These are phyloP conservation scores for Pterois miles DNA, from an alignment of 2,797 vertebrate species.

Conservation along the genomic window DNA sequence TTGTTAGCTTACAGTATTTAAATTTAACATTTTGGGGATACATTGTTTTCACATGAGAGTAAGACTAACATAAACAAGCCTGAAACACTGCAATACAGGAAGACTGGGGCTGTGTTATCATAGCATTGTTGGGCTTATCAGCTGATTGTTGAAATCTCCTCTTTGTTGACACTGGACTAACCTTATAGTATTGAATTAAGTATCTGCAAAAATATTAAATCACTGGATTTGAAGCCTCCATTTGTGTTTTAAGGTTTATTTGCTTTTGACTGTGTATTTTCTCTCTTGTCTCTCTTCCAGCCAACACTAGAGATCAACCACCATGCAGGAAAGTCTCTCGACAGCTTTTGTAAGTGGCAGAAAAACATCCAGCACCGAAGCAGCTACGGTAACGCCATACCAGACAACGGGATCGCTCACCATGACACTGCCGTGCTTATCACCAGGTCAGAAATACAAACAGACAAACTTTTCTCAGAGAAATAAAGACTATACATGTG, in stretches of 20 bases:
- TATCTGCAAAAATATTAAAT: not conserved
- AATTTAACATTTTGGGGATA: not conserved
- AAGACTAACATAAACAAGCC: conserved; percentile 28
- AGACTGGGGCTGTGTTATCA: conserved; percentile 8
- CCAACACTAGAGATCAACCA: conserved; percentile 97
- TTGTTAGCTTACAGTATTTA: not conserved
- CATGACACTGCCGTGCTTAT: conserved; percentile 98
- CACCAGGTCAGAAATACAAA: conserved; percentile 87
- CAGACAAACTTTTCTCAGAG: not conserved
- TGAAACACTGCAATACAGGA: conserved; percentile 35
- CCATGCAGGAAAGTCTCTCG: conserved; percentile 96
- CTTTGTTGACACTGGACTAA: conserved; percentile 2
- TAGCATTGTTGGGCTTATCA: not conserved
- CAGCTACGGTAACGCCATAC: conserved; percentile 94
- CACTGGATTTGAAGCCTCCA: not conserved
- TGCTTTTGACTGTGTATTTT: conserved; percentile 12
- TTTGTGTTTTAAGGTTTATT: not conserved
- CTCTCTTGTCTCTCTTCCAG: conserved; percentile 73
- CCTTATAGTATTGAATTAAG: not conserved
- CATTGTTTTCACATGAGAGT: conserved; percentile 26
- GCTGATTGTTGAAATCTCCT: conserved; percentile 8
- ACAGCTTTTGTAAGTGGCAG: conserved; percentile 99
- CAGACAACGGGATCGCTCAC: conserved; percentile 95
- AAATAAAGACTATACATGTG: not conserved
- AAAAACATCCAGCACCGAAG: conserved; percentile 95